Base-by-base conservation (phyloP, 2,113 vertebrate species). In the Halcyon malimbica region DNA sequence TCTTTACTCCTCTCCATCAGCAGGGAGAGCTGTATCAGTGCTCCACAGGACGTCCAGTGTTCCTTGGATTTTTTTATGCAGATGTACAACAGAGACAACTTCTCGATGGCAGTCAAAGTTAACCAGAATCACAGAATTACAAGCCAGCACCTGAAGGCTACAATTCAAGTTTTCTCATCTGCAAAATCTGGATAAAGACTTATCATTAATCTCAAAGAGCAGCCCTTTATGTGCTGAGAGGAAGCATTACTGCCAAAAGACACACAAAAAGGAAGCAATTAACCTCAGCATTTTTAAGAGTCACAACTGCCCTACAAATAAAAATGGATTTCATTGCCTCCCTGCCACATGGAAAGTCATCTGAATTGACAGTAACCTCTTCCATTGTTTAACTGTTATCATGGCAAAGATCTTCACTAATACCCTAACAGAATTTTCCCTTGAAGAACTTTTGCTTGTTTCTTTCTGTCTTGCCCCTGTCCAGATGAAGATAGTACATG, bases 341-440 rank as follows among this genome's bases (percentile, higher is more conserved):
- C 6, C 2, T 3, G 3, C 12, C 18, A n/a, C 0, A 0, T 1
- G 33, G 28, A 35, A 9, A 57, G 26, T 13, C 39, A 7, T 59
- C 39, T 64, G 11, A 80, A 28, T 18, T 37, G 20, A 48, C 20
- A 63, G 37, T 11, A 78, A 31, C 12, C 8, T 93, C n/a, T 83
- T 64, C 6, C 48, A 77, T 24, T 16, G 18, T 25, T 64, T 73
- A 69, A 35, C 3, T n/a, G 13, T 63, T 93, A 76, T 65, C n/a
- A 67, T 3, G 4, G 20, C 20, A 63, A 75, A 71, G 23, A 71
- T 8, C 5, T 83, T 75, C 23, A 31, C 7, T 67, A 67, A 53
- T 39, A 67, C 5, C 5, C 17, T 53, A 68, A 39, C 1, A 70
- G 33, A 83, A 59, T 33, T 63, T 83, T 8, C 2, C 10, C 28